Percentiles rank a stretch among this genome's conserved stretches.
These are phyloP conservation scores for Gopherus flavomarginatus DNA, from an alignment of 2,113 vertebrate species.

Conservation along the genomic window DNA sequence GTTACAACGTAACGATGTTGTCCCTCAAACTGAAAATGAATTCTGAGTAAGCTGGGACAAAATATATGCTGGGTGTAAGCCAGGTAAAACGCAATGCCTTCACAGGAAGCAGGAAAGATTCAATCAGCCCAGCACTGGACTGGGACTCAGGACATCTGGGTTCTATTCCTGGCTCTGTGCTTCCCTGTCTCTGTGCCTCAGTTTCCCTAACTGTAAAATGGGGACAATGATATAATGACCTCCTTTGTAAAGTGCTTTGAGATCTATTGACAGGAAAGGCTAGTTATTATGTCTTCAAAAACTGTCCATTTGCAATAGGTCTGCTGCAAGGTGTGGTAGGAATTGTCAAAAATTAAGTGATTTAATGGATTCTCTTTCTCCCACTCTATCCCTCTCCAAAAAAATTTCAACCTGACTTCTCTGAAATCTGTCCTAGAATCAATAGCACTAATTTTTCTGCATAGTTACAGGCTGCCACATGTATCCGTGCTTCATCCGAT, in stretches of 20 bases:
- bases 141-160: neutral
- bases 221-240: slow-evolving; percentile 66
- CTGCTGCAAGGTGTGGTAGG: slow-evolving; percentile 71
- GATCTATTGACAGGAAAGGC: slow-evolving; percentile 44
- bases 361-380: slow-evolving; percentile 58
- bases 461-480: neutral
- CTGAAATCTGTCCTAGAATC: slow-evolving; percentile 33
- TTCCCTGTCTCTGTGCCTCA: slow-evolving; percentile 55
- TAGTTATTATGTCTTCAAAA: slow-evolving; percentile 43
- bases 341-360: slow-evolving; percentile 60
- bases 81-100: neutral
- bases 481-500: slow-evolving; percentile 36
- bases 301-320: slow-evolving; percentile 28
- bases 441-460: slow-evolving; percentile 43
- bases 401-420: slow-evolving; percentile 32
- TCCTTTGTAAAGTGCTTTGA: slow-evolving; percentile 65
- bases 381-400: slow-evolving; percentile 26
- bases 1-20: too few species aligned
- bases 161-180: slow-evolving; percentile 56
- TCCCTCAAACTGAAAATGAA: too few species aligned
- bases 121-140: neutral
- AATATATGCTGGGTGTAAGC: neutral
- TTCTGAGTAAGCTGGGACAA: neutral
- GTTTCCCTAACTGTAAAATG: slow-evolving; percentile 72
- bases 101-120: too few species aligned